phyloP scores from a whole-genome alignment of 2,113 vertebrate genomes.

The Notiomystis cincta region DNA sequence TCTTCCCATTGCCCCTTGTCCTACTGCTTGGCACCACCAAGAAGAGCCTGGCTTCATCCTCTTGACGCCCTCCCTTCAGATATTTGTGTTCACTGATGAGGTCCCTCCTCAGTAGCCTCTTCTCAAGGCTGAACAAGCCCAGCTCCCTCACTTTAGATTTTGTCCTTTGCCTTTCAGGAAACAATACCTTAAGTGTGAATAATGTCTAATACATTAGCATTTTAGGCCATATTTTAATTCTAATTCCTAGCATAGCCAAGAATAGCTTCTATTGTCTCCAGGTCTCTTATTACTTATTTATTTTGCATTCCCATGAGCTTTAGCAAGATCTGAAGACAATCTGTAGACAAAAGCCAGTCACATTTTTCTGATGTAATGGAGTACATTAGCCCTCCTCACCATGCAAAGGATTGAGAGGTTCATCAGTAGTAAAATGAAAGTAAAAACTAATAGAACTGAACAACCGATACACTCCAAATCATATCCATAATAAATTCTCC shows the following conservation, averaged over 20 bases:
- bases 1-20: not conserved
- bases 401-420: not conserved
- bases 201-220: not conserved
- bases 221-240: not conserved
- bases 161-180: not conserved
- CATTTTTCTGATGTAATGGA: not conserved
- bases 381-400: not conserved
- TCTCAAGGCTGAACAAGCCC: not conserved
- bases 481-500: not conserved
- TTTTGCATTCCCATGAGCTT: not conserved
- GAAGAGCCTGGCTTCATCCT: not conserved
- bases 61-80: not conserved
- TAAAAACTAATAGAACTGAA: not conserved
- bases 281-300: not conserved
- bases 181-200: not conserved
- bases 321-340: not conserved
- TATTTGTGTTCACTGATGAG: not conserved
- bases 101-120: fast-evolving
- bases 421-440: not conserved
- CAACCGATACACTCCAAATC: not conserved
- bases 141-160: not conserved
- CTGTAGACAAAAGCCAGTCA: not conserved
- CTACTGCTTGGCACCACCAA: not conserved
- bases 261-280: not conserved
- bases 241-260: not conserved